A percentile compares a stretch with the other conserved stretches of the same genome.
These are phyloP conservation scores for Drosophila navojoa DNA, from an alignment of 1,140 invertebrate species.

Conservation along the genomic window DNA sequence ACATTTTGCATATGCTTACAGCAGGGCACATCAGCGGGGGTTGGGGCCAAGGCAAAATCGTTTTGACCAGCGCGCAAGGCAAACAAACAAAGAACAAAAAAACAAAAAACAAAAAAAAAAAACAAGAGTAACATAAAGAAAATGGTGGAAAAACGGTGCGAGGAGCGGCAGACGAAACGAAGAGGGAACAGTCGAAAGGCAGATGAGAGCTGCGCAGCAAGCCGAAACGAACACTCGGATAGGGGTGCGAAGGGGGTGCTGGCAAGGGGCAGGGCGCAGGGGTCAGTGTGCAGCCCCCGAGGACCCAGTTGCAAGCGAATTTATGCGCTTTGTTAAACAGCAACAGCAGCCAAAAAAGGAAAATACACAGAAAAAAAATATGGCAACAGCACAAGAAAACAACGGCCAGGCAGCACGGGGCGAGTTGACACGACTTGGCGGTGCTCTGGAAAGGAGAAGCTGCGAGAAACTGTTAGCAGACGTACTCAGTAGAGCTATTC, in stretches of 20 bases:
- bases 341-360: conserved; percentile 63
- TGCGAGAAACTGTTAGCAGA: neutral
- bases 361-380: conserved; percentile 55
- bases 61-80: conserved; percentile 70
- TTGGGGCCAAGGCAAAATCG: conserved; percentile 66
- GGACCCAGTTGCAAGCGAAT: conserved; percentile 81
- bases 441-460: neutral
- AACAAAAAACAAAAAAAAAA: conserved; percentile 4
- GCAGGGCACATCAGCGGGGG: neutral
- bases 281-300: conserved; percentile 57
- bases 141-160: neutral
- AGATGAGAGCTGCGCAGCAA: conserved; percentile 74
- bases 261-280: neutral
- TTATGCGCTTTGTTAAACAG: conserved; percentile 82
- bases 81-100: conserved; percentile 68
- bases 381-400: conserved; percentile 55
- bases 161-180: neutral
- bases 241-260: conserved; percentile 10
- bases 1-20: conserved; percentile 80
- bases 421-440: neutral
- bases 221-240: conserved; percentile 68
- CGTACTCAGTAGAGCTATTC: too few species aligned
- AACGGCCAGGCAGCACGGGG: neutral
- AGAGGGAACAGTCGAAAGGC: conserved; percentile 63
- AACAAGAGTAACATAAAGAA: neutral